Evolutionary conservation across 2,888 invertebrate genomes (phyloP).

Genomic region (Vandiemenella viatica): DNA sequence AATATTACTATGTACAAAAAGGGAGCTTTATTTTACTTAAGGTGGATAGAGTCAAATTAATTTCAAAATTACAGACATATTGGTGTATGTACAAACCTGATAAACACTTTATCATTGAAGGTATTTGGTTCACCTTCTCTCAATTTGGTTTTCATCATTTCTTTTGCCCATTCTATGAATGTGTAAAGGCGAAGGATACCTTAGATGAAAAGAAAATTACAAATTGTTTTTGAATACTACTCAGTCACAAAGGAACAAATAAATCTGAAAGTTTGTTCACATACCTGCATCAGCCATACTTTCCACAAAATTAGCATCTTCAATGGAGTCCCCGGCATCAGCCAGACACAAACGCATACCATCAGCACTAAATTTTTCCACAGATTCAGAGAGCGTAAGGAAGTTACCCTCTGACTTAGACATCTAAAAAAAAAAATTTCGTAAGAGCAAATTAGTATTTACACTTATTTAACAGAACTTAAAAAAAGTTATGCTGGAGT

Average conservation of each 20-base stretch:
- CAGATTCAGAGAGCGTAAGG: constrained; percentile 75
- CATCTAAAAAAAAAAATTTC: constrained; percentile 48
- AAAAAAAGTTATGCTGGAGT: too few species aligned
- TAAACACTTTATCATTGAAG: constrained; percentile 80
- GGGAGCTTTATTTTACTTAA: too few species aligned
- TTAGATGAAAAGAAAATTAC: too few species aligned
- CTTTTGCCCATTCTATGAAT: constrained; percentile 94
- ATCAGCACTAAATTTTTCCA: constrained; percentile 90
- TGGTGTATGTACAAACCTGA: constrained; percentile 32
- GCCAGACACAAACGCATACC: constrained; percentile 90
- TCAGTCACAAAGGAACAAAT: too few species aligned
- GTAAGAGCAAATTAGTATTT: background rate
- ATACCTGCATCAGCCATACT: constrained; percentile 75
- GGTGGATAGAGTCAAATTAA: too few species aligned
- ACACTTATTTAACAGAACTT: too few species aligned
- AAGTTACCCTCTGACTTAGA: constrained; percentile 99
- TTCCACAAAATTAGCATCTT: constrained; percentile 97
- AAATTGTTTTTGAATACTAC: too few species aligned
- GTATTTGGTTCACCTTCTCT: constrained; percentile 42
- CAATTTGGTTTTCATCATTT: constrained; percentile 46
- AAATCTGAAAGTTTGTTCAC: too few species aligned
- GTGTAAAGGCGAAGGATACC: constrained; percentile 85
- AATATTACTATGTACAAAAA: too few species aligned
- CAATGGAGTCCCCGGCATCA: constrained; percentile 92
- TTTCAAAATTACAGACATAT: too few species aligned